Evolutionary conservation across 1,140 invertebrate species (phyloP), one percentile per base, ranked within the genome.

Genomic region (Proctacanthus coquilletti): DNA sequence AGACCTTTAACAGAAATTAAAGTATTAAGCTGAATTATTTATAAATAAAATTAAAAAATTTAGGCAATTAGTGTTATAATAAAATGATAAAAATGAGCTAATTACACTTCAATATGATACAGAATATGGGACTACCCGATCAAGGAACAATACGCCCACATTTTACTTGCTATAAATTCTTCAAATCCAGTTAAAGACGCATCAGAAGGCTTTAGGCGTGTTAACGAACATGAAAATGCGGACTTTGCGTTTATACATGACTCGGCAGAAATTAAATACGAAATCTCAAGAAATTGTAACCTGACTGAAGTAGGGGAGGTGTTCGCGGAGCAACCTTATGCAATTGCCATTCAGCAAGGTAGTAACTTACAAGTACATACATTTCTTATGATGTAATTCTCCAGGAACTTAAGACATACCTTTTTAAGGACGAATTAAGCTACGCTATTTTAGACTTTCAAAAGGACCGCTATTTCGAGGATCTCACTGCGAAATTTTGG

Each of bases 41-140:
- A n/a, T n/a, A n/a, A 25, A 8, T 25, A 6, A 25, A 8, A 6
- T n/a, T n/a, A 25, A 25, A 25, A 25, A 25, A 8, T 6, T 25
- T 25, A 25, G n/a, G n/a, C 23, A 25, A 25, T 25, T n/a, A n/a
- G 23, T 27, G 8, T 27, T 27, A 9, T 8, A 27, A 8, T 9
- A 8, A 27, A 27, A 27, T 9, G 23, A 9, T 8, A 27, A 33
- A 33, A n/a, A n/a, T n/a, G n/a, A n/a, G n/a, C n/a, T n/a, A n/a
- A n/a, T n/a, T n/a, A n/a, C n/a, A n/a, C n/a, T n/a, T 19, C 21
- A 5, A 38, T 18, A 34, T 19, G 2, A 18, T 87, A 81, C 46
- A 64, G 85, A 21, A 86, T 93, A 1, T 94, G 87, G 87, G 86
- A 93, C 51, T 92, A 92, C 61, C 87, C 86, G 1, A 84, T 92